Base-by-base conservation (phyloP, 2,797 vertebrate genomes). In the Phataginus tricuspis region DNA sequence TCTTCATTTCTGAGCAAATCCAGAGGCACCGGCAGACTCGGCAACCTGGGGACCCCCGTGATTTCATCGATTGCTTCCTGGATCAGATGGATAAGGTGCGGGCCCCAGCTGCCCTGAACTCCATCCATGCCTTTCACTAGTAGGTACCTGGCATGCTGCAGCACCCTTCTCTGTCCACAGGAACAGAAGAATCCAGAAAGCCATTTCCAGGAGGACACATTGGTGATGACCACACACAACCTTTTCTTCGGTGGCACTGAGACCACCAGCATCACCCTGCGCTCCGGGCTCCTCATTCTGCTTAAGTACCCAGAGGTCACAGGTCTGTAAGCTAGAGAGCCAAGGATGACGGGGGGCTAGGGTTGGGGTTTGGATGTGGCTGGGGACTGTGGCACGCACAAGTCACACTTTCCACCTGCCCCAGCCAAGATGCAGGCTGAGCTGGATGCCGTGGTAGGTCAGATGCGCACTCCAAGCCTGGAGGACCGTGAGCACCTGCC, bases 41-140 rank as follows among this genome's bases (percentile, higher is more conserved):
- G 98, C 98, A 99, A 96, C 96, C 98, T 0, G 96, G 97, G 42
- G 95, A 99, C 75, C 98, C 98, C 16, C 94, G 98, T 0, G 98
- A 99, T 80, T 99, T 97, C 88, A 98, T 97, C 1, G 98, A 99
- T 51, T 96, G 94, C 14, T 99, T 98, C 93, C 97, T 99, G 23
- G 74, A 93, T 90, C 98, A 99, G 97, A 99, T 98, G 39, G 98
- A 98, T 66, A 99, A 99, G 98, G 98, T 98, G 4, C 18, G 34
- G 15, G 13, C 21, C n/a, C 55, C 86, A 29, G 31, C 53, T 45
- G 6, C 68, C 39, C n/a, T 59, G 4, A 78, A 13, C 61, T 31
- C 79, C 34, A 53, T 27, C 82, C 34, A 13, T 25, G 3, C 27
- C 5, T 1, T 57, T 83, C 25, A 59, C 3, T 72, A 86, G 49